phyloP scores from a whole-genome alignment of 35 echinoderm and acorn worm genomes.

The Patiria miniata region DNA sequence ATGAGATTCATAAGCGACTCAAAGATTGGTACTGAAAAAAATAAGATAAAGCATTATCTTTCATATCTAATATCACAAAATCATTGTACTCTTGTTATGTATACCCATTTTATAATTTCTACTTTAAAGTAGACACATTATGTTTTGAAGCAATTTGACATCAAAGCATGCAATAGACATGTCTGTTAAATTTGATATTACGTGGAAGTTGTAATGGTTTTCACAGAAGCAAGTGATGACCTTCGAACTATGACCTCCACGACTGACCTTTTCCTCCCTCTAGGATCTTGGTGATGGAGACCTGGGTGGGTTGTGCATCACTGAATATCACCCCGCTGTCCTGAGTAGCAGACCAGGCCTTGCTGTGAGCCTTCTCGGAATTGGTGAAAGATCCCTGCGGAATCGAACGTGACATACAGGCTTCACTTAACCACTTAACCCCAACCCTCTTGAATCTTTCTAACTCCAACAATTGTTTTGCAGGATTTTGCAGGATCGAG shows the following conservation, averaged over 20 bases:
- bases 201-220: too few species aligned
- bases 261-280: conserved; percentile 83
- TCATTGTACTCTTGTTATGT: too few species aligned
- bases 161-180: too few species aligned
- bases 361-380: conserved; percentile 33
- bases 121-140: too few species aligned
- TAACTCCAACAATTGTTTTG: too few species aligned
- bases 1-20: not conserved
- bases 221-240: not conserved
- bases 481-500: too few species aligned
- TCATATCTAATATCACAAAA: not conserved
- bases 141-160: too few species aligned
- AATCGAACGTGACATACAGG: not conserved
- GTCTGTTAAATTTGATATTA: too few species aligned
- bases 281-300: conserved; percentile 74
- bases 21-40: not conserved
- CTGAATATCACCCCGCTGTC: conserved; percentile 9
- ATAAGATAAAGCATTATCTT: not conserved
- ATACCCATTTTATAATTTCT: too few species aligned
- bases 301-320: conserved; percentile 11
- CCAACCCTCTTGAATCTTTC: too few species aligned
- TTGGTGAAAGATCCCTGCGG: conserved; percentile 19
- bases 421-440: not conserved
- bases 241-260: not conserved
- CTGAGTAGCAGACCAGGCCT: conserved; percentile 58